Evolutionary conservation across 1,140 invertebrate genomes (phyloP).

Genomic region (Dryas iulia): DNA sequence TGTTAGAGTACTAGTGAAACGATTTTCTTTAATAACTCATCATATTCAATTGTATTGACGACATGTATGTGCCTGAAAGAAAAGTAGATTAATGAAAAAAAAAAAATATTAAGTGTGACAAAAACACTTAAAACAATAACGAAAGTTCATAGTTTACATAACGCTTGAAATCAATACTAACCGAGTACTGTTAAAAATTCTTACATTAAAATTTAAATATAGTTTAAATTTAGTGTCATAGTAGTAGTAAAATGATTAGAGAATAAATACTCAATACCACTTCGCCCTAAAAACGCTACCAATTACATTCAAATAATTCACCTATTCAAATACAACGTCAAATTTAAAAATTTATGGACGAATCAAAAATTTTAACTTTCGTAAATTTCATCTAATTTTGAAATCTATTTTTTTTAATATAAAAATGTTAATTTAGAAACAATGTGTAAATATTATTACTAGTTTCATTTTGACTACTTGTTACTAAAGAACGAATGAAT

Average conservation of each 20-base stretch:
- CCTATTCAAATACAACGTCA: not conserved
- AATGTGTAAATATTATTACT: not conserved
- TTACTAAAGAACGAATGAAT: not conserved
- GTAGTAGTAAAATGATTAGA: not conserved
- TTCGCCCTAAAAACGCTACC: not conserved
- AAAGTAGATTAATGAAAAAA: no score
- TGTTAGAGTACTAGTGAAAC: no score
- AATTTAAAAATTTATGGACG: not conserved
- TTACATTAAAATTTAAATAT: no score
- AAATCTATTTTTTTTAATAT: not conserved
- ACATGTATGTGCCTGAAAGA: no score
- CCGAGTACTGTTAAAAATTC: no score
- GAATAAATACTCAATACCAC: not conserved
- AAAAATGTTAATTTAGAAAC: not conserved
- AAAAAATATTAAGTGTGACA: no score
- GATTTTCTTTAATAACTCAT: no score
- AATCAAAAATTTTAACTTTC: not conserved
- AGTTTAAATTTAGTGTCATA: not conserved
- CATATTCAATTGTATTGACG: no score
- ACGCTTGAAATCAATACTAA: no score
- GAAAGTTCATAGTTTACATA: no score
- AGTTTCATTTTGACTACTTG: not conserved
- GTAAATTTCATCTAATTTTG: conserved; percentile 1
- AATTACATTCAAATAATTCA: not conserved
- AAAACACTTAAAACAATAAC: no score